Conservation (phyloP, 2,113 vertebrate genomes). For the Kryptolebias marmoratus region DNA sequence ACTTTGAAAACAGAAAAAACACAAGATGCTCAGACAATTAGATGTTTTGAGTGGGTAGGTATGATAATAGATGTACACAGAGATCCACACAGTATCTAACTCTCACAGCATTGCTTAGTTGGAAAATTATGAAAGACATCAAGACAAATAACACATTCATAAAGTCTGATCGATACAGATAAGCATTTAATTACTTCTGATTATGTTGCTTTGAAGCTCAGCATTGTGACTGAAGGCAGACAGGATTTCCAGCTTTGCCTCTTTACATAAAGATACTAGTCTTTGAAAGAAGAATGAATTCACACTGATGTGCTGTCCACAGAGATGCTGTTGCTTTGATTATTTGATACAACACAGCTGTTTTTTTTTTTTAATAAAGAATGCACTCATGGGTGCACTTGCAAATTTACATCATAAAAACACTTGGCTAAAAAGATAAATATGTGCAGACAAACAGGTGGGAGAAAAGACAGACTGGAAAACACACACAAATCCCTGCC, state of each 20-base stretch:
- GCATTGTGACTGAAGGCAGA: slow-evolving; percentile 46
- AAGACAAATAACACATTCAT: slow-evolving; percentile 26
- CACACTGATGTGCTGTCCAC: slow-evolving; percentile 22
- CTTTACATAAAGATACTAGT: slow-evolving; percentile 42
- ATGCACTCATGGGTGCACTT: slow-evolving; percentile 32
- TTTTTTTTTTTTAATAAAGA: slow-evolving; percentile 42
- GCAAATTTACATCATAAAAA: slow-evolving; percentile 57
- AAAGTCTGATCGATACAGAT: slow-evolving; percentile 44
- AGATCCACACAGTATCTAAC: not conserved
- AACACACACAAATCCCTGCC: slow-evolving; percentile 11
- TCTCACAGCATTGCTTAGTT: slow-evolving; percentile 21
- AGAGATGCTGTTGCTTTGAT: slow-evolving; percentile 25
- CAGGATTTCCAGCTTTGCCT: slow-evolving; percentile 50
- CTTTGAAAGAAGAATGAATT: slow-evolving; percentile 39
- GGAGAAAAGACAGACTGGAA: slow-evolving; percentile 8
- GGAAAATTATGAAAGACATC: not conserved
- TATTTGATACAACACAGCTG: slow-evolving; percentile 44
- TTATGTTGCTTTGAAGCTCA: slow-evolving; percentile 59
- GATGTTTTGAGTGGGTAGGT: not conserved
- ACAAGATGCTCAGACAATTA: not conserved
- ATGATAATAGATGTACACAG: not conserved
- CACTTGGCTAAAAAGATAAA: slow-evolving; percentile 25
- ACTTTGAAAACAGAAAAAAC: not conserved
- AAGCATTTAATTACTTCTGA: slow-evolving; percentile 64
- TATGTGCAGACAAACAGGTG: slow-evolving; percentile 40